Percentiles rank a stretch among this genome's conserved stretches.
These are phyloP conservation scores for Celastrina argiolus DNA, from an alignment of 2,888 invertebrate genomes.

Conservation along the genomic window DNA sequence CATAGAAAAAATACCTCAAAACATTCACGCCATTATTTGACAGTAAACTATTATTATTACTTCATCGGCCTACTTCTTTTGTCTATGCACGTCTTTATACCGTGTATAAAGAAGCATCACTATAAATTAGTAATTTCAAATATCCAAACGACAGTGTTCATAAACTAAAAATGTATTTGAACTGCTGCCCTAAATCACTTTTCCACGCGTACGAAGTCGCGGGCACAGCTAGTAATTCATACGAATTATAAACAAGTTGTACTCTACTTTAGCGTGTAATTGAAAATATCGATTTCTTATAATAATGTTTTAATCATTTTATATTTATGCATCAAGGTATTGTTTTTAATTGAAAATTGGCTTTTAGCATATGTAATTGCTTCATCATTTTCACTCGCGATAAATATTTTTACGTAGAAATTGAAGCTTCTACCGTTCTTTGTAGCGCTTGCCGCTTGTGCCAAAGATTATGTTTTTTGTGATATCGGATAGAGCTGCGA, in stretches of 20 bases:
- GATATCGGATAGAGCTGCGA: background rate
- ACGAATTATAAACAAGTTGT: conserved; percentile 20
- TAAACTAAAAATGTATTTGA: too few species aligned
- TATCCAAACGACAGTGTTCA: too few species aligned
- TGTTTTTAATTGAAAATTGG: conserved; percentile 9
- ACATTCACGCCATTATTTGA: too few species aligned
- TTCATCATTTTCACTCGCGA: background rate
- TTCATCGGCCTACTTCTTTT: too few species aligned
- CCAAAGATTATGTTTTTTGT: conserved; percentile 12
- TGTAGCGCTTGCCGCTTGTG: background rate
- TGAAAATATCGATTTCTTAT: background rate
- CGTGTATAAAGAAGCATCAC: too few species aligned
- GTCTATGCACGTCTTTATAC: too few species aligned
- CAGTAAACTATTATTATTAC: too few species aligned
- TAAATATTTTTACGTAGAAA: background rate
- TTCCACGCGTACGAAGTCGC: too few species aligned
- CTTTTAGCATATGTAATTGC: conserved; percentile 7
- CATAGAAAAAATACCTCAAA: too few species aligned
- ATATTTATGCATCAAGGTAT: background rate
- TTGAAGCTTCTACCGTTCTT: background rate
- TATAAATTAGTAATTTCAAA: too few species aligned
- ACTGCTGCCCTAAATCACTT: too few species aligned
- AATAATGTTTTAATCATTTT: conserved; percentile 13
- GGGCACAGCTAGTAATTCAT: too few species aligned
- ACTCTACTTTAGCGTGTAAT: conserved; percentile 22